These are phyloP conservation scores for Deilephila elpenor DNA, from an alignment of 2,888 invertebrate genomes.

Conservation along the genomic window DNA sequence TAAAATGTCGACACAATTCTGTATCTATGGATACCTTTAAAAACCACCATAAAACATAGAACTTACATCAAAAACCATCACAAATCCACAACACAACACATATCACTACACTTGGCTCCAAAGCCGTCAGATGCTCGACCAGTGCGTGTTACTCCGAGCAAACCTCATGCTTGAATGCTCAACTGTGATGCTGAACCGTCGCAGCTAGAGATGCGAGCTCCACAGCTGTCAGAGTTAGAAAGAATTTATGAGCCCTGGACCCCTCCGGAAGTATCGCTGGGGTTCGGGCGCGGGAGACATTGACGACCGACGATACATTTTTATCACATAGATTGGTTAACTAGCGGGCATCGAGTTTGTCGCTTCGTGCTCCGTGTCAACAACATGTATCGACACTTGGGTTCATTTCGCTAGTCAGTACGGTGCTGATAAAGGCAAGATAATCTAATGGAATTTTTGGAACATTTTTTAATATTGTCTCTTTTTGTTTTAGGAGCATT, in stretches of 20 bases:
- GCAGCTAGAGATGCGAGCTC: conserved; percentile 67
- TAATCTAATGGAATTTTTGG: too few relatives aligned
- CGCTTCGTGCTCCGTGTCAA: conserved; percentile 31
- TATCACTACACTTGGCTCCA: conserved; percentile 26
- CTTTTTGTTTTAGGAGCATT: too few relatives aligned
- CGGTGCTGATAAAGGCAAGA: too few relatives aligned
- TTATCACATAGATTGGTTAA: conserved; percentile 20
- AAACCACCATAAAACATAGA: background rate
- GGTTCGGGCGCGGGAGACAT: conserved; percentile 46
- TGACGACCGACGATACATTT: background rate
- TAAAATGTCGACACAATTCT: background rate
- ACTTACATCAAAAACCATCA: conserved; percentile 51
- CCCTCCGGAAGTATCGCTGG: conserved; percentile 70
- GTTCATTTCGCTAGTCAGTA: background rate
- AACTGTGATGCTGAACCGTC: conserved; percentile 57
- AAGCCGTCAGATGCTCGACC: conserved; percentile 10
- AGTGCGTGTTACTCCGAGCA: conserved; percentile 58
- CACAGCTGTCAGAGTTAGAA: conserved; percentile 77
- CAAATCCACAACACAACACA: conserved; percentile 49
- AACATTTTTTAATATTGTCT: too few relatives aligned
- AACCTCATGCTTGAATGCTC: conserved; percentile 69
- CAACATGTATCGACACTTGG: conserved; percentile 4
- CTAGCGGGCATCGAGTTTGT: conserved; percentile 25
- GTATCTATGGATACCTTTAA: background rate
- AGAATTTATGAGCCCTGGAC: conserved; percentile 78